A percentile compares a stretch with the other conserved stretches of the same genome.
These are phyloP conservation scores for Himalopsyche tibetana DNA, from an alignment of 2,888 invertebrate genomes.

Conservation along the genomic window DNA sequence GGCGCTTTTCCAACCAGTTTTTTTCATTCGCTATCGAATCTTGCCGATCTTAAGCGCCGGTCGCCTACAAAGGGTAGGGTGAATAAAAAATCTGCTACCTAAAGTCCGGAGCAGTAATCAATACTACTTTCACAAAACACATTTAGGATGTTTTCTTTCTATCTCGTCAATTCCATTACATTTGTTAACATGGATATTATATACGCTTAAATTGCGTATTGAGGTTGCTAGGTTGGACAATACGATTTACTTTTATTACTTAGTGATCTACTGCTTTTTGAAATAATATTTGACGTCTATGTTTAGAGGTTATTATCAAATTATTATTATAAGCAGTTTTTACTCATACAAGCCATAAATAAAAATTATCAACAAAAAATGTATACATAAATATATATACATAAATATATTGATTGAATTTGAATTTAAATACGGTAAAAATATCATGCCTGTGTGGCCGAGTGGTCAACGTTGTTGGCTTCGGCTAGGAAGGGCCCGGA, in stretches of 20 bases:
- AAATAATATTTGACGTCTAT: no score
- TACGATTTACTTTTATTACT: background rate
- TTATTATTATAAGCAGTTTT: no score
- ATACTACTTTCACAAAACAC: conserved; percentile 27
- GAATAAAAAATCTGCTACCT: conserved; percentile 36
- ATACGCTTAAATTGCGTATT: background rate
- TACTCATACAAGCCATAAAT: no score
- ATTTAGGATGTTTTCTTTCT: conserved; percentile 1
- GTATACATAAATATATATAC: no score
- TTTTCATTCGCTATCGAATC: conserved; percentile 34
- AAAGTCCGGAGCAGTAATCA: conserved; percentile 17
- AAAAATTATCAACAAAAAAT: no score
- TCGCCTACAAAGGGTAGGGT: conserved; percentile 12
- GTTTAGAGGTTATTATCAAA: no score
- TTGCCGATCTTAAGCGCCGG: conserved; percentile 36
- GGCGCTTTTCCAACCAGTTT: conserved; percentile 22
- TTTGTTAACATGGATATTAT: conserved; percentile 8
- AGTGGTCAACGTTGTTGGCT: no score
- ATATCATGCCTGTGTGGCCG: no score
- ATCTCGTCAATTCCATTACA: background rate
- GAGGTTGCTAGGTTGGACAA: background rate
- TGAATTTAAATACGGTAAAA: no score
- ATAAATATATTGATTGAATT: no score
- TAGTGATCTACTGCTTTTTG: background rate
- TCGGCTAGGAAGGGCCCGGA: no score